Conservation (phyloP, 2,113 vertebrate species). For the Procavia capensis region DNA sequence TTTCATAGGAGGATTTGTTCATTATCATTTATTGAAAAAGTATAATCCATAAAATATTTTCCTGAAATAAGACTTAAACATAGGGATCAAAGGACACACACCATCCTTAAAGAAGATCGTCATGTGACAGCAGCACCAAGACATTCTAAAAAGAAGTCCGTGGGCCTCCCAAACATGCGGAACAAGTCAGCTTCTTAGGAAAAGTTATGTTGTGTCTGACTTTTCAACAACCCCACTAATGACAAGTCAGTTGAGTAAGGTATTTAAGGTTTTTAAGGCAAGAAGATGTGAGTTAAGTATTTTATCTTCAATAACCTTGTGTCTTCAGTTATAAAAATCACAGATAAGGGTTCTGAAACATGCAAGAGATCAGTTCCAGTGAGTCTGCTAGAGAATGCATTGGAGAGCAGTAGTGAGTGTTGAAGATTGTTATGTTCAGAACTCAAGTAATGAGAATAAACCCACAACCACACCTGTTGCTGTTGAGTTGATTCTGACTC, state of each 20-base stretch:
- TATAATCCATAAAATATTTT: no score
- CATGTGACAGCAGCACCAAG: not conserved
- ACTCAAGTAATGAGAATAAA: not conserved
- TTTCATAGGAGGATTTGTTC: no score
- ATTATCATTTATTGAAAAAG: no score
- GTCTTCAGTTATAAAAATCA: not conserved
- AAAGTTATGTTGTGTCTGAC: not conserved
- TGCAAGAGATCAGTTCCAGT: not conserved
- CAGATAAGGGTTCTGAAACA: not conserved
- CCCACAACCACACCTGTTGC: no score
- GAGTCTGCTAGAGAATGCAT: not conserved
- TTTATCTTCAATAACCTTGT: not conserved
- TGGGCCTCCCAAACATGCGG: not conserved
- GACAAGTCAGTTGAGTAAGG: not conserved
- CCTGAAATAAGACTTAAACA: not conserved
- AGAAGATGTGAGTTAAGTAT: not conserved
- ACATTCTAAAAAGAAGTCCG: not conserved
- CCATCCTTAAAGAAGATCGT: not conserved
- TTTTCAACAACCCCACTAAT: not conserved
- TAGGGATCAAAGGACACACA: not conserved
- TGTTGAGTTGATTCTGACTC: no score
- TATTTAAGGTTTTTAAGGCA: not conserved
- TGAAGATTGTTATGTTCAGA: not conserved
- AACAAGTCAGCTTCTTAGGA: not conserved
- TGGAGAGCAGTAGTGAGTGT: not conserved